phyloP scores from a whole-genome alignment of 1,140 invertebrate genomes.

The Drosophila lowei region DNA sequence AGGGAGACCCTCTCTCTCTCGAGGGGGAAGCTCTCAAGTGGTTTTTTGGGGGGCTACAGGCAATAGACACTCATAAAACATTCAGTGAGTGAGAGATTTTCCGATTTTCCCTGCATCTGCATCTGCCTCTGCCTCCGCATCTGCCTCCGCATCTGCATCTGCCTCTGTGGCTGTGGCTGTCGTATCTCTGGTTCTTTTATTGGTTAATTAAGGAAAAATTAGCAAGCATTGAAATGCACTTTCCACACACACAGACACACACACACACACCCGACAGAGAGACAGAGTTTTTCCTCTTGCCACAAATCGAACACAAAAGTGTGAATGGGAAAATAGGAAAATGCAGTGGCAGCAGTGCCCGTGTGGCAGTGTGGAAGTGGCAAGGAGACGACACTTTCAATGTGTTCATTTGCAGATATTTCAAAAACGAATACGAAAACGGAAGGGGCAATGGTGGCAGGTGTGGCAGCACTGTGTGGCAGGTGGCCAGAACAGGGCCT shows the following conservation, averaged over 20 bases:
- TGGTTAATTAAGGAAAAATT: conserved; percentile 33
- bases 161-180: neutral
- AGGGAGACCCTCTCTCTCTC: no score
- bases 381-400: conserved; percentile 64
- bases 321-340: neutral
- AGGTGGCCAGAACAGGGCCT: conserved; percentile 24
- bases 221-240: conserved; percentile 40
- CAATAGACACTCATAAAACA: conserved; percentile 26
- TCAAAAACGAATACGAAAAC: no score
- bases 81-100: conserved; percentile 3
- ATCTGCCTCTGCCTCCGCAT: neutral
- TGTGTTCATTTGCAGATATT: conserved; percentile 60
- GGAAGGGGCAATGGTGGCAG: neutral
- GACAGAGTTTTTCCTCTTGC: neutral
- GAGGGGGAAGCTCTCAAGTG: conserved; percentile 22
- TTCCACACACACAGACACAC: neutral
- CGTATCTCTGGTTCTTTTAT: neutral
- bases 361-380: neutral
- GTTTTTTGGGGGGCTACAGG: neutral
- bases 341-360: neutral
- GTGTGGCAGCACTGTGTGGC: conserved; percentile 5
- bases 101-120: no score
- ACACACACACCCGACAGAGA: neutral
- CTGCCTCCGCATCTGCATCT: neutral
- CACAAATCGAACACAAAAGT: conserved; percentile 10